Base-by-base conservation (phyloP, 2,888 invertebrate genomes). In the Melangyna quadrimaculata region DNA sequence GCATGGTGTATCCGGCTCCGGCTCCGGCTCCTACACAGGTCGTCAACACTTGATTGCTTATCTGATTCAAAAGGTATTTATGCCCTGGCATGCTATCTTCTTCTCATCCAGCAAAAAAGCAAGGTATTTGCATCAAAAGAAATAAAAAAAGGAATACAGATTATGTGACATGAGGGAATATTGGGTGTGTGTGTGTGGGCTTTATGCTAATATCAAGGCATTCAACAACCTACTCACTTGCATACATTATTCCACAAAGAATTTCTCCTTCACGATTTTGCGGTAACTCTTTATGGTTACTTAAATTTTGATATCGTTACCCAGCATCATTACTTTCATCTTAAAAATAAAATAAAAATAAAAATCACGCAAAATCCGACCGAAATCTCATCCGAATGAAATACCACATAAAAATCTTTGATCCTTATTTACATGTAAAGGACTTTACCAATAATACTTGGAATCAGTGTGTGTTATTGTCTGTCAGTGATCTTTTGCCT, bases 31-130 rank as follows among this genome's bases (percentile, higher is more conserved):
- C 19, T n/a, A 37, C 14, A 45, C 40, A 40, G 71, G 48, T 72
- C 80, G 53, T 75, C 71, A 84, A 77, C 75, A 75, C 84, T 77
- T 80, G 67, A 84, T 75, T 84, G 80, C 69, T 84, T 84, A 84
- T 84, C 84, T 80, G 80, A 71, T 75, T 40, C 63, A 43, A 19
- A 53, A 40, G 70, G 57, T 70, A 61, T 43, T 63, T 69, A 51
- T 67, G 48, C 22, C 35, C n/a, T 65, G n/a, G 7, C 29, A 65
- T 32, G 45, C 1, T n/a, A n/a, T 40, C 27, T 24, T 40, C 40
- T 61, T 9, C 43, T 69, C 51, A 27, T 65, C 22, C 29, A 2
- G 8, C 10, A 59, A 19, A 59, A 51, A 37, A 10, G 10, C 12
- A 48, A 40, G 29, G n/a, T 51, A 19, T 63, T 19, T 37, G 22